Conservation (phyloP, 2,888 invertebrate genomes). For the Acanthosoma haemorrhoidale region DNA sequence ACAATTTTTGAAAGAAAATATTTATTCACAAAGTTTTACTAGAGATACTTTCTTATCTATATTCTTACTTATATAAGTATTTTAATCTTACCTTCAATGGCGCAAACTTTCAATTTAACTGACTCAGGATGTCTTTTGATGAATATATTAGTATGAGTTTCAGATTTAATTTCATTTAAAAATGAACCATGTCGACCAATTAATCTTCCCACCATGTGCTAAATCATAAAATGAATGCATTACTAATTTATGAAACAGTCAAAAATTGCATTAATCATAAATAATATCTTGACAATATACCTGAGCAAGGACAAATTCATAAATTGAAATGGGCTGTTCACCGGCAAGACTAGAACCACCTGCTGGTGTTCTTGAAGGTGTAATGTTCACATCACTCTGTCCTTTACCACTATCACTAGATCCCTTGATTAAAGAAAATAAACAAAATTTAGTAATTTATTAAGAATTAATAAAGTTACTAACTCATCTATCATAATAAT, state of each 20-base stretch:
- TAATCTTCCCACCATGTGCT: conserved; percentile 72
- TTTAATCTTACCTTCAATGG: conserved; percentile 62
- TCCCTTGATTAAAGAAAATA: conserved; percentile 49
- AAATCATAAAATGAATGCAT: conserved; percentile 42
- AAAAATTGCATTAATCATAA: not conserved
- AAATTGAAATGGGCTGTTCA: conserved; percentile 48
- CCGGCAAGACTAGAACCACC: conserved; percentile 48
- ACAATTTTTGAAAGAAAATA: too few relatives aligned
- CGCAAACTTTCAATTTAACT: conserved; percentile 72
- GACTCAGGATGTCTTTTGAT: conserved; percentile 73
- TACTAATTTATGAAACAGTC: not conserved
- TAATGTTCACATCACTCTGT: conserved; percentile 65
- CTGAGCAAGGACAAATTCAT: conserved; percentile 66
- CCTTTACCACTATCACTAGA: conserved; percentile 82
- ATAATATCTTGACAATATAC: conserved; percentile 11
- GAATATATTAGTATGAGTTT: conserved; percentile 70
- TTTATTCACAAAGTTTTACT: too few relatives aligned
- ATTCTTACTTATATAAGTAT: too few relatives aligned
- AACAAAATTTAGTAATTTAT: not conserved
- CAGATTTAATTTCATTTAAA: conserved; percentile 72
- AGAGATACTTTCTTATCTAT: too few relatives aligned
- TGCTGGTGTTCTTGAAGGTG: conserved; percentile 53
- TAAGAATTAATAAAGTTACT: too few relatives aligned
- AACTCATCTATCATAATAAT: too few relatives aligned
- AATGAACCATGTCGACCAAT: conserved; percentile 79